Evolutionary conservation across 2,797 vertebrate genomes (phyloP).

Genomic region (Streptopelia turtur): DNA sequence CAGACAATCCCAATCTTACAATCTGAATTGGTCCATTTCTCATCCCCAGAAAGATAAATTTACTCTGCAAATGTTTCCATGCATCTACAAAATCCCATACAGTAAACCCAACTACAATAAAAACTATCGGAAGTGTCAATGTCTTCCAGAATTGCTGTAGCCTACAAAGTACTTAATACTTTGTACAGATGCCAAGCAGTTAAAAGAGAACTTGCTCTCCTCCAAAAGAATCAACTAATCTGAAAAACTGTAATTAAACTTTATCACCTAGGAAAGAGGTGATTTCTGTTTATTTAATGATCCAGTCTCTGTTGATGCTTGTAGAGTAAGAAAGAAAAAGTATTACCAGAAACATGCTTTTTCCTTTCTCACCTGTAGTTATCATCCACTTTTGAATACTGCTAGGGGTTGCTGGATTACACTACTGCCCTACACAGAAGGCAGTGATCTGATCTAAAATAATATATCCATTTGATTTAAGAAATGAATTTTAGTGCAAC

Average conservation of each 20-base stretch:
- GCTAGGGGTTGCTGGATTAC: neutral
- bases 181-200: neutral
- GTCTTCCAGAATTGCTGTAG: neutral
- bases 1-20: neutral
- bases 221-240: neutral
- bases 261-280: neutral
- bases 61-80: neutral
- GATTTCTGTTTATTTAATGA: neutral
- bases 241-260: neutral
- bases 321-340: neutral
- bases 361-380: neutral
- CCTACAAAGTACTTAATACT: neutral
- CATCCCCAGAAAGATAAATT: neutral
- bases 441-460: neutral
- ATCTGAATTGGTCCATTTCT: neutral
- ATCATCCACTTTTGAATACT: neutral
- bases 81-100: neutral
- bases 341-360: neutral
- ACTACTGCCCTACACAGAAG: neutral
- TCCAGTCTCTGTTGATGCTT: neutral
- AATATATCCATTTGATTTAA: neutral
- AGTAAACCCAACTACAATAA: neutral
- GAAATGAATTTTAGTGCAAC: neutral
- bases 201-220: neutral
- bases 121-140: neutral